A percentile compares a stretch with the other conserved stretches of the same genome.
Conservation (phyloP, 2,797 vertebrate genomes). For the Rhadinocentrus ornatus region DNA sequence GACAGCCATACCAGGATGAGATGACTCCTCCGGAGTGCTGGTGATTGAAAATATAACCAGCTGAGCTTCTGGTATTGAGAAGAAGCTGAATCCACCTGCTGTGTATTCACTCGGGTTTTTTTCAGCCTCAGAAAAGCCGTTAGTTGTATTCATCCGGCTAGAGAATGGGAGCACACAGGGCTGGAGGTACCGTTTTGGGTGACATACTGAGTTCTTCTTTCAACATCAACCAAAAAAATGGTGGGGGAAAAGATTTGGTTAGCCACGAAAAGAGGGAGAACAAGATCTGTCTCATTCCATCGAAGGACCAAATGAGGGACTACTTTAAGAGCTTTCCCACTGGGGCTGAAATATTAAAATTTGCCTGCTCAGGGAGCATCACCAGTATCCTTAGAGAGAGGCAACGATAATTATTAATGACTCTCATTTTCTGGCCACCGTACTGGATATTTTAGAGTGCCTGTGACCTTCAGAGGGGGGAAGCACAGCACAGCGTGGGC, state of each 20-base stretch:
- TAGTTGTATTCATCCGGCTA: conserved; percentile 51
- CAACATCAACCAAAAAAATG: conserved; percentile 22
- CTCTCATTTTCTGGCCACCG: conserved; percentile 71
- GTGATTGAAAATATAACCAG: conserved; percentile 57
- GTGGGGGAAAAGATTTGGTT: conserved; percentile 12
- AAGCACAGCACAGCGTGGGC: conserved; percentile 22
- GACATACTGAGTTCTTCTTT: conserved; percentile 36
- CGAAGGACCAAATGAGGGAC: conserved; percentile 64
- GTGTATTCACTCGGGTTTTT: conserved; percentile 36
- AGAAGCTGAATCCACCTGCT: conserved; percentile 52
- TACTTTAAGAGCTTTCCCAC: conserved; percentile 76
- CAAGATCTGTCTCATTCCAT: conserved; percentile 50
- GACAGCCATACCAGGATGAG: conserved; percentile 39
- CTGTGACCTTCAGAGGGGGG: conserved; percentile 48
- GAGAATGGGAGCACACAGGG: conserved; percentile 14
- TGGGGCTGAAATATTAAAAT: conserved; percentile 79
- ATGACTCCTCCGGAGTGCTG: conserved; percentile 37
- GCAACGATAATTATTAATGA: conserved; percentile 78
- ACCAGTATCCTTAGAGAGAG: conserved; percentile 59
- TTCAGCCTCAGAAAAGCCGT: conserved; percentile 42
- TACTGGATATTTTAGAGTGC: conserved; percentile 68
- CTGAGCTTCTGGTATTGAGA: conserved; percentile 44
- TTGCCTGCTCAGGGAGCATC: conserved; percentile 68
- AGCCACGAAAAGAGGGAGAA: conserved; percentile 45
- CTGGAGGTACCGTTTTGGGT: conserved; percentile 11